These are phyloP conservation scores for Enteromius thamalakanensis DNA, from an alignment of 2,797 vertebrate genomes.

Conservation along the genomic window DNA sequence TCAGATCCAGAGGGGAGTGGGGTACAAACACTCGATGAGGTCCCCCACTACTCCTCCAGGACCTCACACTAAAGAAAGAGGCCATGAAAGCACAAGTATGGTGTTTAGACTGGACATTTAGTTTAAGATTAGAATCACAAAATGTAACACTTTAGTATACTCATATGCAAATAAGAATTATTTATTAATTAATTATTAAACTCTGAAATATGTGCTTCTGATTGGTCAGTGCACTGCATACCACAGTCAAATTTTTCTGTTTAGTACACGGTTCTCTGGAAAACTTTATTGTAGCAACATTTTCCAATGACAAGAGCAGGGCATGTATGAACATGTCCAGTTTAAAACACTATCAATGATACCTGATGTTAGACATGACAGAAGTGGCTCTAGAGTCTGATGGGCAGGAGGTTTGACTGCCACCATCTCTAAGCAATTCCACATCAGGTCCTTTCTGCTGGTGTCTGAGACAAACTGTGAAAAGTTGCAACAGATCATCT, in stretches of 20 bases:
- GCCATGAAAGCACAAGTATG: background rate
- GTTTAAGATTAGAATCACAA: background rate
- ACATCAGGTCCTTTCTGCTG: conserved; percentile 54
- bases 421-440: conserved; percentile 56
- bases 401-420: conserved; percentile 60
- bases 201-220: background rate
- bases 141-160: background rate
- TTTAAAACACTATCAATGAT: background rate
- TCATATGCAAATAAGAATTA: too few species aligned
- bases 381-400: conserved; percentile 69
- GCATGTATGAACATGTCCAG: background rate
- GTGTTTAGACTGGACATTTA: background rate
- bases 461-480: conserved; percentile 43
- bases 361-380: conserved; percentile 68
- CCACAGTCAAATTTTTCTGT: background rate
- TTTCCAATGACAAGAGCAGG: background rate
- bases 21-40: conserved; percentile 75
- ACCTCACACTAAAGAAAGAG: conserved; percentile 61
- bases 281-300: background rate
- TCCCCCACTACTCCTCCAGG: conserved; percentile 61
- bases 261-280: conserved; percentile 3
- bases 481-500: conserved; percentile 14
- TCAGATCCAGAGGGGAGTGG: conserved; percentile 79
- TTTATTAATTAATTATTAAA: too few species aligned
- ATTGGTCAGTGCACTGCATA: background rate